Conservation (phyloP, 1,140 invertebrate genomes). For the Euglossa dilemma region DNA sequence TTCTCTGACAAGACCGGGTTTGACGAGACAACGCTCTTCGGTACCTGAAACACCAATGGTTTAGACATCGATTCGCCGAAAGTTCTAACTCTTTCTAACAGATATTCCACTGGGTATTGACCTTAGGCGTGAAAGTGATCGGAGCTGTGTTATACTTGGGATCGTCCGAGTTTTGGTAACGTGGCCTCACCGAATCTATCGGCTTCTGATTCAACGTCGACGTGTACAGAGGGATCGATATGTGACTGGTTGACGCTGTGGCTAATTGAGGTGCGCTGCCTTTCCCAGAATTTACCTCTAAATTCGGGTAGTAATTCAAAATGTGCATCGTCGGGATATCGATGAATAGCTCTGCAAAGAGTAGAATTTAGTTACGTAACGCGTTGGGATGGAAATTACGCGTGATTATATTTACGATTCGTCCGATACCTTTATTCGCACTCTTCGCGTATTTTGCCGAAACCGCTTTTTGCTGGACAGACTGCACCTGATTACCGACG, state of each 20-base stretch:
- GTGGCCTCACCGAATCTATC: conserved; percentile 61
- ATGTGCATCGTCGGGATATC: conserved; percentile 75
- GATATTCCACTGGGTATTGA: background rate
- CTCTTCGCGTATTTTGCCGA: conserved; percentile 68
- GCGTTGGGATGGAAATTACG: no score
- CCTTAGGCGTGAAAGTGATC: conserved; percentile 34
- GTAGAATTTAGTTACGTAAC: no score
- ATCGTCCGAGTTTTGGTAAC: conserved; percentile 71
- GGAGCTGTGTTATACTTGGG: conserved; percentile 1
- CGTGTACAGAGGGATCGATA: conserved; percentile 73
- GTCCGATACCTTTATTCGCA: conserved; percentile 65
- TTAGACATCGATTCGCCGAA: no score
- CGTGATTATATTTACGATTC: background rate
- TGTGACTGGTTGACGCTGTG: conserved; percentile 64
- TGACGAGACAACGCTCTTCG: conserved; percentile 32
- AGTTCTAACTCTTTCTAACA: background rate
- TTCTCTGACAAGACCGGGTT: conserved; percentile 45
- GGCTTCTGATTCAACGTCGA: conserved; percentile 68
- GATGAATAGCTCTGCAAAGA: conserved; percentile 72
- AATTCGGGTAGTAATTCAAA: conserved; percentile 72
- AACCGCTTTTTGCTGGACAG: conserved; percentile 71
- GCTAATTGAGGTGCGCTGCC: conserved; percentile 62
- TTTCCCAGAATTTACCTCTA: conserved; percentile 55
- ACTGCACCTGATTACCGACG: conserved; percentile 75
- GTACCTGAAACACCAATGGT: conserved; percentile 11